These are phyloP conservation scores for Drosophila parabipectinata DNA, from an alignment of 1,140 invertebrate genomes.

Conservation along the genomic window DNA sequence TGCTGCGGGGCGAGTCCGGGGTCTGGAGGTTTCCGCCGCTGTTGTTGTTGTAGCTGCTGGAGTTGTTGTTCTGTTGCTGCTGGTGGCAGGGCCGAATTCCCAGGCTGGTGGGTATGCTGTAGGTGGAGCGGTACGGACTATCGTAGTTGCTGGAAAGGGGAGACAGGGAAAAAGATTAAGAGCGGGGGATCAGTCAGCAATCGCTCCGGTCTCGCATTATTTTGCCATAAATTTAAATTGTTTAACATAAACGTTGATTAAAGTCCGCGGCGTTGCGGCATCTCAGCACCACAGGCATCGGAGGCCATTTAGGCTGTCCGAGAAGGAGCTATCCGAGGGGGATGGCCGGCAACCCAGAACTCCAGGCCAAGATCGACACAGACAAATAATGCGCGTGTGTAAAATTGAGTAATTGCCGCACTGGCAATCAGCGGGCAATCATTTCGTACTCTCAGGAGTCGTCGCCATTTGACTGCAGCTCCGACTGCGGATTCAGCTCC, in stretches of 20 bases:
- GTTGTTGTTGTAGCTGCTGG: conserved; percentile 79
- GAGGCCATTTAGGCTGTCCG: conserved; percentile 68
- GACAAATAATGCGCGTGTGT: conserved; percentile 82
- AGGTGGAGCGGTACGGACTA: conserved; percentile 85
- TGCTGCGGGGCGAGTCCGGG: conserved; percentile 90
- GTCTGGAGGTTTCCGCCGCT: conserved; percentile 72
- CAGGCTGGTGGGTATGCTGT: conserved; percentile 84
- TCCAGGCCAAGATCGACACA: conserved; percentile 62
- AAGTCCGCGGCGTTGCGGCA: conserved; percentile 57
- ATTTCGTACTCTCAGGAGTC: conserved; percentile 69
- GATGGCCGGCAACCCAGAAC: background rate
- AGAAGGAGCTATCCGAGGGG: conserved; percentile 28
- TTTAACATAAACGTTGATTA: conserved; percentile 83
- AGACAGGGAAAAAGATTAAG: conserved; percentile 7
- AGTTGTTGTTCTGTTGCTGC: conserved; percentile 73
- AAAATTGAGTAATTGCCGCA: conserved; percentile 82
- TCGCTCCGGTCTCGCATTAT: conserved; percentile 69
- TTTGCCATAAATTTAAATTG: conserved; percentile 84
- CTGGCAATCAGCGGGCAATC: conserved; percentile 81
- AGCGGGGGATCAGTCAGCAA: conserved; percentile 54
- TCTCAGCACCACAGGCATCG: conserved; percentile 11
- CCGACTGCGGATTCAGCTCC: conserved; percentile 6
- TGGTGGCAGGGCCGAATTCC: conserved; percentile 79
- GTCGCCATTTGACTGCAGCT: conserved; percentile 40
- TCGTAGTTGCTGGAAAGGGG: conserved; percentile 80